Percentiles rank a stretch among this genome's conserved stretches.
phyloP scores from a whole-genome alignment of 2,888 invertebrate species.

The Hypomecis atomaria region DNA sequence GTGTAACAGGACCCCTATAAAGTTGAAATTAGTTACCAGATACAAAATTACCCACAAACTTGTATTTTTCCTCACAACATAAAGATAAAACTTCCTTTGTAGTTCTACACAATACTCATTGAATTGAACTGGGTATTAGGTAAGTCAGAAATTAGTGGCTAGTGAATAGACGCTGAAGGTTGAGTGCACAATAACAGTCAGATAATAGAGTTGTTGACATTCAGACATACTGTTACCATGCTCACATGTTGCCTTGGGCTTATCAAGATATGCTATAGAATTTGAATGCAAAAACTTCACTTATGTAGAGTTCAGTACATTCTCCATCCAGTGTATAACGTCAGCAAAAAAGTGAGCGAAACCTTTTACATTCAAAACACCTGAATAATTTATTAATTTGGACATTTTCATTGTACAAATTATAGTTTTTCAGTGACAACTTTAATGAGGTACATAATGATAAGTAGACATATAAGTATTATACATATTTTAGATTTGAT shows the following conservation, averaged over 20 bases:
- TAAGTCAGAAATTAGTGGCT: constrained; percentile 33
- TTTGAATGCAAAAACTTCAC: constrained; percentile 1
- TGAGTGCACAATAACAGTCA: constrained; percentile 43
- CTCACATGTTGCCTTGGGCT: constrained; percentile 32
- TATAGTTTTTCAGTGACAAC: no score
- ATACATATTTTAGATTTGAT: no score
- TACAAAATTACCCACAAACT: not conserved
- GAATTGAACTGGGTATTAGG: constrained; percentile 30
- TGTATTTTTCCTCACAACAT: not conserved
- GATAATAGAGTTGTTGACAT: constrained; percentile 48
- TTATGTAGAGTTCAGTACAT: no score
- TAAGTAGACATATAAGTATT: no score
- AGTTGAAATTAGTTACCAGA: no score
- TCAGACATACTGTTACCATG: constrained; percentile 38
- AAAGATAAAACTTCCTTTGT: constrained; percentile 2
- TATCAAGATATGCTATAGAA: constrained; percentile 1
- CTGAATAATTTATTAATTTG: no score
- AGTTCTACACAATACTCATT: constrained; percentile 11
- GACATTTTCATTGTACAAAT: no score
- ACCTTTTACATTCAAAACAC: no score
- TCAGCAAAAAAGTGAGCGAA: no score
- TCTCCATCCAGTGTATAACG: no score
- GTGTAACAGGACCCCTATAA: no score
- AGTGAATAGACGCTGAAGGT: constrained; percentile 54
- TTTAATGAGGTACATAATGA: no score